A percentile compares a stretch with the other conserved stretches of the same genome.
phyloP scores from a whole-genome alignment of 2,797 vertebrate genomes.

The Chelon labrosus region DNA sequence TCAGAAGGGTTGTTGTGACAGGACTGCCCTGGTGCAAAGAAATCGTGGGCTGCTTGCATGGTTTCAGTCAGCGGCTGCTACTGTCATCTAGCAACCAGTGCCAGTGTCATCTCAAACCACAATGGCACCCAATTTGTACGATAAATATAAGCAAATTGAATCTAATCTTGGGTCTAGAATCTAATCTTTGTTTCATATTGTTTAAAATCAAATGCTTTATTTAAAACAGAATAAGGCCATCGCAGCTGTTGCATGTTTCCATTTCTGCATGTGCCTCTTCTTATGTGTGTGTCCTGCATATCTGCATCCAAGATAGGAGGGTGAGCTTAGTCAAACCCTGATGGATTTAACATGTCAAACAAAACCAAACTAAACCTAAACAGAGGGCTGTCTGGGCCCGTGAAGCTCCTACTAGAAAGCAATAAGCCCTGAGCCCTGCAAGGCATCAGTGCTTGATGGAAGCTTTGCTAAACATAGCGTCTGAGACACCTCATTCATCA shows the following conservation, averaged over 20 bases:
- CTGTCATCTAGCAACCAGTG: conserved; percentile 14
- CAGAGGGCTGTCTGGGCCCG: conserved; percentile 35
- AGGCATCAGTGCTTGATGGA: conserved; percentile 31
- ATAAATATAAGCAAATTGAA: neutral
- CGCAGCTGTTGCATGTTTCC: neutral
- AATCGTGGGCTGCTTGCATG: conserved; percentile 12
- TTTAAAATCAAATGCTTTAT: conserved; percentile 3
- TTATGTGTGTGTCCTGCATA: neutral
- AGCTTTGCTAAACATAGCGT: conserved; percentile 36
- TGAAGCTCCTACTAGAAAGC: conserved; percentile 22
- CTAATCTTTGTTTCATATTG: neutral
- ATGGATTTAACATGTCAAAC: conserved; percentile 64
- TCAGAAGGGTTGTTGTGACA: conserved; percentile 28
- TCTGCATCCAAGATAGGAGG: conserved; percentile 16
- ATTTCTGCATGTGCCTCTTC: neutral
- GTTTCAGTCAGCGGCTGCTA: conserved; percentile 3
- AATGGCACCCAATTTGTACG: conserved; percentile 2
- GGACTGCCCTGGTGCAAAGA: conserved; percentile 13
- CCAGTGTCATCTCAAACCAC: conserved; percentile 10
- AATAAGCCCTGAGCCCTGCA: conserved; percentile 30
- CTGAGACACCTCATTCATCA: conserved; percentile 38
- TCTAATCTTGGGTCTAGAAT: neutral
- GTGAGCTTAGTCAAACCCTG: conserved; percentile 38
- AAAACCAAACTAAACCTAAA: conserved; percentile 38
- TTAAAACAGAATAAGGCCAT: conserved; percentile 2